Percentiles rank a stretch among this genome's conserved stretches.
Evolutionary conservation across 2,888 invertebrate species (phyloP).

Genomic region (Melieria crassipennis): DNA sequence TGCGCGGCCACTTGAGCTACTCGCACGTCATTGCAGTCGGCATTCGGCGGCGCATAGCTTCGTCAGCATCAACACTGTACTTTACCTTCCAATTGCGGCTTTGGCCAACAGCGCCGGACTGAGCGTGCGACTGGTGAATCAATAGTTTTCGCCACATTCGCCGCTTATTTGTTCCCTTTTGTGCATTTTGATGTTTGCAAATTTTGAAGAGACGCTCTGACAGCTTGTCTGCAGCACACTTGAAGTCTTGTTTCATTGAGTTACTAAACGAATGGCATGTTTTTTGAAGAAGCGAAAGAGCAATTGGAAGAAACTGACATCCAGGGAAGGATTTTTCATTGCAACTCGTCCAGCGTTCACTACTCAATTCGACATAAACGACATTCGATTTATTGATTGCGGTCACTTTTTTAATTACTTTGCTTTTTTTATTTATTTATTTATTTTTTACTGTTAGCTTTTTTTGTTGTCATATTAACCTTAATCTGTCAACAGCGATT

Average conservation of each 20-base stretch:
- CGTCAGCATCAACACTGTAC: background rate
- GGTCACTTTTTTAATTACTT: slow-evolving; percentile 21
- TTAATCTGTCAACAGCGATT: slow-evolving; percentile 39
- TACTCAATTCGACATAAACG: slow-evolving; percentile 42
- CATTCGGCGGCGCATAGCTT: background rate
- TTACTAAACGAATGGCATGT: slow-evolving; percentile 22
- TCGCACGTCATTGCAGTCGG: background rate
- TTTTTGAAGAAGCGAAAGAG: background rate
- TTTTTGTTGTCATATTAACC: slow-evolving; percentile 38
- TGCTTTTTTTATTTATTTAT: background rate
- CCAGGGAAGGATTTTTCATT: no score
- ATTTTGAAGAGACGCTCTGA: slow-evolving; percentile 23
- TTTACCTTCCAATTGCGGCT: slow-evolving; percentile 5
- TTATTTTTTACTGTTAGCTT: background rate
- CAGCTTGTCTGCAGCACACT: no score
- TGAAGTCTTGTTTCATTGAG: slow-evolving; percentile 20
- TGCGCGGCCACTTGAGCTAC: background rate
- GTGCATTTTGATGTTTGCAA: slow-evolving; percentile 3
- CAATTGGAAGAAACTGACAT: no score
- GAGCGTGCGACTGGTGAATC: no score
- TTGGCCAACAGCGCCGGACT: no score
- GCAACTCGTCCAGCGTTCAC: slow-evolving; percentile 18
- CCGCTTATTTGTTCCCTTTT: background rate
- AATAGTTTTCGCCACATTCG: no score
- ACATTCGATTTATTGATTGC: slow-evolving; percentile 33